phyloP scores from a whole-genome alignment of 2,797 vertebrate species.

The Austrolebias charrua region DNA sequence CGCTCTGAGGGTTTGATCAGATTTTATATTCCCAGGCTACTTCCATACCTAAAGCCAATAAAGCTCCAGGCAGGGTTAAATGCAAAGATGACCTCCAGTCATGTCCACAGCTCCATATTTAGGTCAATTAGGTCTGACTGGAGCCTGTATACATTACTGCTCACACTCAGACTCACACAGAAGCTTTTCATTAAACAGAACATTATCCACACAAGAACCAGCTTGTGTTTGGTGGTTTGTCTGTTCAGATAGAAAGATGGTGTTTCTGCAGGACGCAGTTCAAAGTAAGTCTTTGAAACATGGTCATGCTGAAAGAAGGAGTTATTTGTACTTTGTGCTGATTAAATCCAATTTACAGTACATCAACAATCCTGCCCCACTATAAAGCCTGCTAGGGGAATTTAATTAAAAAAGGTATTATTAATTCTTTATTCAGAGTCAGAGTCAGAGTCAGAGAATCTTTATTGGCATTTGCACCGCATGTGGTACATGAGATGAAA shows the following conservation, averaged over 20 bases:
- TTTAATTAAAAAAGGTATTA: too few relatives aligned
- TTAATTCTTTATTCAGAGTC: too few relatives aligned
- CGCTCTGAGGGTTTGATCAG: constrained; percentile 40
- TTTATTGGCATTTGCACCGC: too few relatives aligned
- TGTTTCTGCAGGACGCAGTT: constrained; percentile 19
- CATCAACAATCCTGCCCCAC: constrained; percentile 21
- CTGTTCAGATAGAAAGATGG: constrained; percentile 7
- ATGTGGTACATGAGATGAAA: too few relatives aligned
- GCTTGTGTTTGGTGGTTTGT: constrained; percentile 6
- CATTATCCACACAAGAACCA: background rate
- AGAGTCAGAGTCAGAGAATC: too few relatives aligned
- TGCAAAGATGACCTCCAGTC: constrained; percentile 53
- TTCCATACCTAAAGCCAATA: constrained; percentile 57
- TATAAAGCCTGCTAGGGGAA: constrained; percentile 23
- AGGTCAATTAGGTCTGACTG: constrained; percentile 37
- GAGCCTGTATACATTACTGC: constrained; percentile 1
- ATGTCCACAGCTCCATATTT: constrained; percentile 28
- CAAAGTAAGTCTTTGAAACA: constrained; percentile 23
- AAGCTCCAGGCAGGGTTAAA: constrained; percentile 50
- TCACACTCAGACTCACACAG: background rate
- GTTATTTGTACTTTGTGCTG: constrained; percentile 32
- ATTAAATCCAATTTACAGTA: constrained; percentile 48
- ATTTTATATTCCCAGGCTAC: constrained; percentile 40
- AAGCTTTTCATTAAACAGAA: constrained; percentile 10
- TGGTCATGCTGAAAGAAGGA: constrained; percentile 27